phyloP scores from a whole-genome alignment of 2,113 vertebrate species.

The Phrynosoma platyrhinos region DNA sequence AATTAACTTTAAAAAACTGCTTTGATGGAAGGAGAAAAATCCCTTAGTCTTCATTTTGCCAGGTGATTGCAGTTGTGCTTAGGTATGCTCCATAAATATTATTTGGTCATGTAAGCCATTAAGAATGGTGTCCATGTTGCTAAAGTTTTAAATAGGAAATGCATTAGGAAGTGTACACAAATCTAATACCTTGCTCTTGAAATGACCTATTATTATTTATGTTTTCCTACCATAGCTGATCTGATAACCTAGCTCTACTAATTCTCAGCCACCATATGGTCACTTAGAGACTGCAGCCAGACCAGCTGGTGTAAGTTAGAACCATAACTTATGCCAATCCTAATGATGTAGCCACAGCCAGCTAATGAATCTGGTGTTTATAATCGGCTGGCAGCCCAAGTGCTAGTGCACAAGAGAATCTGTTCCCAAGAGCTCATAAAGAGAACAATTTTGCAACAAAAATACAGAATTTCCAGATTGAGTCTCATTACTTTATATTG shows the following conservation, averaged over 20 bases:
- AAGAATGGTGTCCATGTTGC: not conserved
- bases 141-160: not conserved
- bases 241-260: not conserved
- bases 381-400: conserved; percentile 1
- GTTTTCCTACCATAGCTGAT: conserved; percentile 1
- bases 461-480: conserved; percentile 1
- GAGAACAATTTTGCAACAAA: not conserved
- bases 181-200: not conserved
- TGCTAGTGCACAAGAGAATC: not conserved
- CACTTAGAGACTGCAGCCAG: not conserved
- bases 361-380: conserved; percentile 12
- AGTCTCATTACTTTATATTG: conserved; percentile 1
- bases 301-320: conserved; percentile 25
- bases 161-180: not conserved
- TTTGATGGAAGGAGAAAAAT: not conserved
- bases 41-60: not conserved
- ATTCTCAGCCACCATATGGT: conserved; percentile 11
- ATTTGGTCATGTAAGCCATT: not conserved
- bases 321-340: not conserved
- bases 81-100: not conserved
- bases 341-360: not conserved
- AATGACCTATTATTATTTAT: not conserved
- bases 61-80: not conserved
- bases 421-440: not conserved
- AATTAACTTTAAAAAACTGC: not conserved